A percentile compares a stretch with the other conserved stretches of the same genome.
These are phyloP conservation scores for Drosophila nr. perissopoda DNA, from an alignment of 2,888 invertebrate genomes.

Conservation along the genomic window DNA sequence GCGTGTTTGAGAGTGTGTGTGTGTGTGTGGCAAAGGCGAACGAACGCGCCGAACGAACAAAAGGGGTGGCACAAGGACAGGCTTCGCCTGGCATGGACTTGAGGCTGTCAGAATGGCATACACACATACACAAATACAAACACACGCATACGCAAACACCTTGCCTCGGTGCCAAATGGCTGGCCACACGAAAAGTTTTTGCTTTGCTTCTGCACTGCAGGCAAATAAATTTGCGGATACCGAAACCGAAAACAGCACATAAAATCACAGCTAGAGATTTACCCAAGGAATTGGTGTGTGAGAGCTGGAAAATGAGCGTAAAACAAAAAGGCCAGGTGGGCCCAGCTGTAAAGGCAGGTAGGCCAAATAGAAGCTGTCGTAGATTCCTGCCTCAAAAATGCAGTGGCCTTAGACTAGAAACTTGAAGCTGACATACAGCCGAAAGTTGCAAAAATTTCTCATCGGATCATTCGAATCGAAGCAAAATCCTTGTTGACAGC, in stretches of 20 bases:
- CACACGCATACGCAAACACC: constrained; percentile 12
- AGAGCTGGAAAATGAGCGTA: constrained; percentile 10
- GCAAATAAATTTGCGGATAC: constrained; percentile 78
- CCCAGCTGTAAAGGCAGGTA: neutral
- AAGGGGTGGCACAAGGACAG: constrained; percentile 46
- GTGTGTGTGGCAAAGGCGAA: constrained; percentile 38
- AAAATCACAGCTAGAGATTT: constrained; percentile 75
- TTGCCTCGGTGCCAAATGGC: constrained; percentile 24
- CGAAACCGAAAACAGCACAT: constrained; percentile 77
- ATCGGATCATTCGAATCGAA: constrained; percentile 10
- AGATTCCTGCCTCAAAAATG: constrained; percentile 17
- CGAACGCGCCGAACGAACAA: constrained; percentile 43
- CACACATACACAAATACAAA: constrained; percentile 2
- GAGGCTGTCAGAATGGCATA: constrained; percentile 32
- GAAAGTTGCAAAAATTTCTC: constrained; percentile 2
- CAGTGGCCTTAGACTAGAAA: constrained; percentile 4
- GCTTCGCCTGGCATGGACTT: constrained; percentile 23
- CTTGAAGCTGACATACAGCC: neutral
- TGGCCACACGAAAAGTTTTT: constrained; percentile 60
- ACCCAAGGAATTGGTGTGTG: constrained; percentile 49
- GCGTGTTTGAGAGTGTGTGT: constrained; percentile 35
- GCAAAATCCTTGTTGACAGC: constrained; percentile 17
- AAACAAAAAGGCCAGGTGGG: constrained; percentile 1
- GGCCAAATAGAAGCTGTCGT: constrained; percentile 14
- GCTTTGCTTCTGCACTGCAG: constrained; percentile 72